A percentile compares a stretch with the other conserved stretches of the same genome.
phyloP scores from a whole-genome alignment of 2,888 invertebrate genomes.

The Drosophila leonis region DNA sequence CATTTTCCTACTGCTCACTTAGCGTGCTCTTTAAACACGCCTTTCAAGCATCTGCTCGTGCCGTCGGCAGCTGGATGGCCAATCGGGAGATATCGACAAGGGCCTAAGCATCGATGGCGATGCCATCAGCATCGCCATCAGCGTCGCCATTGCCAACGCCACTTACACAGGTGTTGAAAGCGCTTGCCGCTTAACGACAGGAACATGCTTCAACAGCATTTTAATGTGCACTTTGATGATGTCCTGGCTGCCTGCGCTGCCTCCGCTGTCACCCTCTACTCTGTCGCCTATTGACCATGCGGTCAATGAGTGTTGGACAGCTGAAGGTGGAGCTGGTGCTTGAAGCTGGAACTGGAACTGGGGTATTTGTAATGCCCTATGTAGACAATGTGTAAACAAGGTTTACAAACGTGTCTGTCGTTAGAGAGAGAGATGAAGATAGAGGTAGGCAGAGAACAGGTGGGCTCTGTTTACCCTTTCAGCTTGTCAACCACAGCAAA shows the following conservation, averaged over 20 bases:
- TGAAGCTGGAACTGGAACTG: not conserved
- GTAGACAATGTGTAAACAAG: slow-evolving; percentile 79
- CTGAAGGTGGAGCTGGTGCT: slow-evolving; percentile 7
- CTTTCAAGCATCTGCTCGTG: slow-evolving; percentile 17
- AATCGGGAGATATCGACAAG: slow-evolving; percentile 22
- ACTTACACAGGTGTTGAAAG: slow-evolving; percentile 61
- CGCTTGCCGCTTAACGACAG: slow-evolving; percentile 52
- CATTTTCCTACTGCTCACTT: not conserved
- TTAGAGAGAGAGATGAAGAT: not conserved
- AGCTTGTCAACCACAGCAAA: slow-evolving; percentile 20
- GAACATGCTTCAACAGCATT: slow-evolving; percentile 63
- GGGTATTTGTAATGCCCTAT: slow-evolving; percentile 53
- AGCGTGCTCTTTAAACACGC: slow-evolving; percentile 8
- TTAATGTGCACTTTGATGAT: slow-evolving; percentile 58
- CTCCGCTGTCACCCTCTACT: not conserved
- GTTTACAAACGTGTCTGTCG: slow-evolving; percentile 47
- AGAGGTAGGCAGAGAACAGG: not conserved
- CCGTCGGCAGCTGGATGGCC: slow-evolving; percentile 1
- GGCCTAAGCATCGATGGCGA: slow-evolving; percentile 22
- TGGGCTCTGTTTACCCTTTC: slow-evolving; percentile 7
- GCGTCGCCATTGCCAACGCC: slow-evolving; percentile 10
- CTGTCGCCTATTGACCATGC: slow-evolving; percentile 9
- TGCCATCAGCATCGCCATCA: slow-evolving; percentile 1
- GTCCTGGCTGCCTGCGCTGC: slow-evolving; percentile 7
- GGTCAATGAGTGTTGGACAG: slow-evolving; percentile 42